phyloP scores from a whole-genome alignment of 2,888 invertebrate species.

The Eupithecia abbreviata region DNA sequence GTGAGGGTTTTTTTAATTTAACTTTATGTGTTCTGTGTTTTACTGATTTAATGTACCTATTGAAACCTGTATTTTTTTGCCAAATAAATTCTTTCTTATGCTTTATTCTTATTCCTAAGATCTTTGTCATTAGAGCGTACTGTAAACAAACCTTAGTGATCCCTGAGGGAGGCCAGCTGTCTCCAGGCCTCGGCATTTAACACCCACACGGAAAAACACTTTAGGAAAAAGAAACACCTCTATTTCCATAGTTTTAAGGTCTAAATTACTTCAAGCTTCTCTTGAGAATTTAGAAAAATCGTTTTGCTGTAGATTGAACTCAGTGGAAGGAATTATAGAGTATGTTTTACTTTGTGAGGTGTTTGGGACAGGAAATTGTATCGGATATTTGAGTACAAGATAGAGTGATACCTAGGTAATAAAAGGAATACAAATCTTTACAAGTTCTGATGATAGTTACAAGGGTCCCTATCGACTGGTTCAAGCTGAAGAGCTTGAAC shows the following conservation, averaged over 20 bases:
- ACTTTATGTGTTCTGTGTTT: no score
- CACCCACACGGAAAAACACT: slow-evolving; percentile 69
- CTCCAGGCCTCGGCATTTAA: slow-evolving; percentile 79
- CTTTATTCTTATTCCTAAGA: slow-evolving; percentile 31
- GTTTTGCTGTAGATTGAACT: slow-evolving; percentile 49
- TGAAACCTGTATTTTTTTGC: no score
- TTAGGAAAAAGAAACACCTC: slow-evolving; percentile 48
- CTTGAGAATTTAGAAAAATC: slow-evolving; percentile 28
- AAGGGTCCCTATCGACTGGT: not conserved
- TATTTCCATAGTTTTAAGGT: slow-evolving; percentile 31
- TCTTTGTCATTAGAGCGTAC: slow-evolving; percentile 72
- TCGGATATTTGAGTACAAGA: slow-evolving; percentile 59
- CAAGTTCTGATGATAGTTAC: slow-evolving; percentile 42
- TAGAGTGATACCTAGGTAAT: slow-evolving; percentile 54
- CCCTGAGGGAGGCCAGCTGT: slow-evolving; percentile 80
- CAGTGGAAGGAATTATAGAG: slow-evolving; percentile 46
- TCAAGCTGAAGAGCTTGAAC: no score
- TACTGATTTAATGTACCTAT: no score
- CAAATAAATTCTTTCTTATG: no score
- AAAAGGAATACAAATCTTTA: slow-evolving; percentile 52
- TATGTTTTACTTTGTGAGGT: slow-evolving; percentile 44
- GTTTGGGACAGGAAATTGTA: slow-evolving; percentile 66
- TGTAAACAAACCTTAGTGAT: slow-evolving; percentile 77
- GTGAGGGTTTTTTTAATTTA: no score
- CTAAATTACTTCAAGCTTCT: slow-evolving; percentile 35